phyloP scores from a whole-genome alignment of 2,113 vertebrate genomes.

The Seriola quinqueradiata region DNA sequence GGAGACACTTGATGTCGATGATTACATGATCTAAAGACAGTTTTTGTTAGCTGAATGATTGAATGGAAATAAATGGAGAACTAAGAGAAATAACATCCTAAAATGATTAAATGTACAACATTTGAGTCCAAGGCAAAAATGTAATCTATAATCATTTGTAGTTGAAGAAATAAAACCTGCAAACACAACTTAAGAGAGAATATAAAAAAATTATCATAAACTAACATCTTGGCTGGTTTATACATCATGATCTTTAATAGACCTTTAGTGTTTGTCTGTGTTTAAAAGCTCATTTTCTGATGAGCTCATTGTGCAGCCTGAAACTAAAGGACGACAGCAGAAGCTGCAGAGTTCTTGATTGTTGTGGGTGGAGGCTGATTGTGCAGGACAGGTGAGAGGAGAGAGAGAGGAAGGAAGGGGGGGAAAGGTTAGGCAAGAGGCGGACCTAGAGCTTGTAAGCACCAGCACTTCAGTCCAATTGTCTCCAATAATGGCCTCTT shows the following conservation, averaged over 20 bases:
- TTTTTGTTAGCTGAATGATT: no score
- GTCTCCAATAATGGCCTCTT: slow-evolving; percentile 68
- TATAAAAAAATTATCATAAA: no score
- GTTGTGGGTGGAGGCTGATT: slow-evolving; percentile 13
- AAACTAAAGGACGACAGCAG: neutral
- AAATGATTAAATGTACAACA: no score
- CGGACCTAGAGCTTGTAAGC: slow-evolving; percentile 10
- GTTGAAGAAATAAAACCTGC: no score
- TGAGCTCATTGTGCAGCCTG: neutral
- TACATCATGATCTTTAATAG: neutral
- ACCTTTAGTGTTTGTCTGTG: neutral
- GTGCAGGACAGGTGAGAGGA: slow-evolving; percentile 38
- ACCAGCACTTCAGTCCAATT: slow-evolving; percentile 63
- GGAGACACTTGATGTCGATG: neutral
- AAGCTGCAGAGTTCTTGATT: neutral
- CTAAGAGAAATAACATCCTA: no score
- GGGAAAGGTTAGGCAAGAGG: slow-evolving; percentile 18
- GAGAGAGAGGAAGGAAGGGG: neutral
- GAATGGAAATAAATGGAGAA: no score
- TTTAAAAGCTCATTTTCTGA: neutral
- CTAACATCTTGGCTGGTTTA: no score
- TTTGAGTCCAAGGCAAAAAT: no score
- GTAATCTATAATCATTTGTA: no score
- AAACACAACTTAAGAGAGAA: no score
- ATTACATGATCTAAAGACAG: no score